phyloP scores from a whole-genome alignment of 1,140 invertebrate species.

The Zaprionus africanus region DNA sequence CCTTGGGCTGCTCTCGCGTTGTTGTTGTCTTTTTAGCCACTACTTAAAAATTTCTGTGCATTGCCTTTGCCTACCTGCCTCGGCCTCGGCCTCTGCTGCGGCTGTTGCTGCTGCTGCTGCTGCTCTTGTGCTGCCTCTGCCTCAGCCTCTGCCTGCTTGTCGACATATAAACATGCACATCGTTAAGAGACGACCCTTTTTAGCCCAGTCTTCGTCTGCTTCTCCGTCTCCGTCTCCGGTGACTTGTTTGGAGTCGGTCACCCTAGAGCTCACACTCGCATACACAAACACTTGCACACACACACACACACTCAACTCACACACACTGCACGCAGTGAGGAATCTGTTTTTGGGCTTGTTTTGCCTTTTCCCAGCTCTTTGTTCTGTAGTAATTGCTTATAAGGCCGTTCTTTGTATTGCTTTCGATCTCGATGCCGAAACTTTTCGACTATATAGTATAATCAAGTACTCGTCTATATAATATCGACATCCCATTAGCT shows the following conservation, averaged over 20 bases:
- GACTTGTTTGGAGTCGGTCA: slow-evolving; percentile 69
- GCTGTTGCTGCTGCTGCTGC: not conserved
- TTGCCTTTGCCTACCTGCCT: slow-evolving; percentile 23
- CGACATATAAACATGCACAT: slow-evolving; percentile 72
- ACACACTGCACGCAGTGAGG: slow-evolving; percentile 17
- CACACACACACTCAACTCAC: slow-evolving; percentile 27
- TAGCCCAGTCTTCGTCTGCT: slow-evolving; percentile 29
- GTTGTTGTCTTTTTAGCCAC: slow-evolving; percentile 35
- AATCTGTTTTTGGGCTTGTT: slow-evolving; percentile 63
- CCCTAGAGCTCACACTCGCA: slow-evolving; percentile 62
- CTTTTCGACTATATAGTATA: slow-evolving; percentile 2
- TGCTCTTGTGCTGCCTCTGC: not conserved
- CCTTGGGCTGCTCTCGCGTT: slow-evolving; percentile 16
- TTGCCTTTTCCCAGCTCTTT: slow-evolving; percentile 67
- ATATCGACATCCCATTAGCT: slow-evolving; percentile 13
- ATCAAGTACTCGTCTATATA: not conserved
- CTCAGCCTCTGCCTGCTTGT: slow-evolving; percentile 12
- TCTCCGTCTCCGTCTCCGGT: slow-evolving; percentile 7
- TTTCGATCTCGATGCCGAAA: slow-evolving; percentile 28
- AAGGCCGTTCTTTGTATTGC: slow-evolving; percentile 44
- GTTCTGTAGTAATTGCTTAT: slow-evolving; percentile 74
- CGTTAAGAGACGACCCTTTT: slow-evolving; percentile 66
- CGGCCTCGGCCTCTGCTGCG: not conserved
- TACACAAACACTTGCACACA: slow-evolving; percentile 42
- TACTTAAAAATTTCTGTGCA: slow-evolving; percentile 34